Percentiles rank a stretch among this genome's conserved stretches.
phyloP scores from a whole-genome alignment of 30 jellyfish, hydroid and myxozoan genomes.

The Haliclystus octoradiatus region DNA sequence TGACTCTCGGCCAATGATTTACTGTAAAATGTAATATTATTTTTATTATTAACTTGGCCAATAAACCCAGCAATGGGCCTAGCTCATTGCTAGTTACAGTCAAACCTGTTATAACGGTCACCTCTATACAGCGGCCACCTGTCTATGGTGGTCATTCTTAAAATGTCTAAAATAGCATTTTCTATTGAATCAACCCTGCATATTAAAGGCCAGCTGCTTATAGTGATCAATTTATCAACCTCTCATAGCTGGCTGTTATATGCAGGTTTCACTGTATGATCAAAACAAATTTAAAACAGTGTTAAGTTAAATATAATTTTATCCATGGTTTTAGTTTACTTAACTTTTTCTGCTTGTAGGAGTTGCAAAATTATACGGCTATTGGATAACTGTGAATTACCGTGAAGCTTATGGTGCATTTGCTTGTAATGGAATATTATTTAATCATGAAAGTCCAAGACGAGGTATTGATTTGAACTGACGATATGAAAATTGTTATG shows the following conservation, averaged over 20 bases:
- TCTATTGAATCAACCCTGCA: not conserved
- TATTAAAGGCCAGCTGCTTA: not conserved
- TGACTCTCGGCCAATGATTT: too few species aligned
- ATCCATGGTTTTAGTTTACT: too few species aligned
- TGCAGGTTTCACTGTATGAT: not conserved
- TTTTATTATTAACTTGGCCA: too few species aligned
- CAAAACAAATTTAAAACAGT: too few species aligned
- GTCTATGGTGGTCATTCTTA: not conserved
- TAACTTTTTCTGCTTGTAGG: conserved; percentile 39
- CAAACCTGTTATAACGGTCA: too few species aligned
- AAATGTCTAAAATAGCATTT: not conserved
- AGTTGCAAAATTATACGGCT: conserved; percentile 86
- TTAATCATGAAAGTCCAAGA: conserved; percentile 98
- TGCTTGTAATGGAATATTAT: conserved; percentile 89
- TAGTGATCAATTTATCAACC: not conserved
- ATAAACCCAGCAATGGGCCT: too few species aligned
- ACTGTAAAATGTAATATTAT: too few species aligned
- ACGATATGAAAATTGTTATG: too few species aligned
- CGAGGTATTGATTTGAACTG: too few species aligned
- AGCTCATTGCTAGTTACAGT: too few species aligned
- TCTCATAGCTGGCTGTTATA: not conserved
- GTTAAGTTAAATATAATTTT: too few species aligned
- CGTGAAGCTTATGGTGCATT: conserved; percentile 90
- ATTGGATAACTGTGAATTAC: conserved; percentile 82
- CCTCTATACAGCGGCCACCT: too few species aligned